These are phyloP conservation scores for Dicerorhinus sumatrensis DNA, from an alignment of 2,113 vertebrate species.

Conservation along the genomic window DNA sequence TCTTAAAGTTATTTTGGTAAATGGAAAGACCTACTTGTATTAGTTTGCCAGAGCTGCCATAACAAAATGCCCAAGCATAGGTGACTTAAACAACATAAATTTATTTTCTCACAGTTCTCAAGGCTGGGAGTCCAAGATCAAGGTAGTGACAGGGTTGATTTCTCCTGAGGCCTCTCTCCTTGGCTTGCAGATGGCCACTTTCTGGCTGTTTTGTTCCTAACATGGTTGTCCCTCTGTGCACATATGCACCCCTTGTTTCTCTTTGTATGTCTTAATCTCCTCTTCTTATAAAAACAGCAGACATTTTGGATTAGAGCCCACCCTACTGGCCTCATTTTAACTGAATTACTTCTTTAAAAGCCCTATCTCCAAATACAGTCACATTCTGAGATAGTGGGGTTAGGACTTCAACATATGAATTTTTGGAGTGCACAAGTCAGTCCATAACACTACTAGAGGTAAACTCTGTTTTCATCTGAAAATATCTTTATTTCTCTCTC, in stretches of 20 bases:
- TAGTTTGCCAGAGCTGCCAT: background rate
- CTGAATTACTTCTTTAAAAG: background rate
- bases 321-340: background rate
- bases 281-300: background rate
- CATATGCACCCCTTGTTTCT: background rate
- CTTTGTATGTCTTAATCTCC: background rate
- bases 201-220: background rate
- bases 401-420: background rate
- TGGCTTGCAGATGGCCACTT: background rate
- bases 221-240: too few species aligned
- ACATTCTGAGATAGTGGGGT: background rate
- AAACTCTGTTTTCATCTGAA: background rate
- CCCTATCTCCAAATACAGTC: background rate
- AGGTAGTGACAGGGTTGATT: background rate
- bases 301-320: background rate
- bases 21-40: background rate
- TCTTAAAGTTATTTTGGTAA: conserved; percentile 33
- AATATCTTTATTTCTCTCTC: conserved; percentile 5
- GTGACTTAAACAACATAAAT: background rate
- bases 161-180: background rate
- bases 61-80: background rate
- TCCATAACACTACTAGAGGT: background rate
- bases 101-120: background rate
- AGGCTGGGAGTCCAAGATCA: background rate
- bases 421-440: background rate